Conservation (phyloP, 2,888 invertebrate species). For the Timema podura region DNA sequence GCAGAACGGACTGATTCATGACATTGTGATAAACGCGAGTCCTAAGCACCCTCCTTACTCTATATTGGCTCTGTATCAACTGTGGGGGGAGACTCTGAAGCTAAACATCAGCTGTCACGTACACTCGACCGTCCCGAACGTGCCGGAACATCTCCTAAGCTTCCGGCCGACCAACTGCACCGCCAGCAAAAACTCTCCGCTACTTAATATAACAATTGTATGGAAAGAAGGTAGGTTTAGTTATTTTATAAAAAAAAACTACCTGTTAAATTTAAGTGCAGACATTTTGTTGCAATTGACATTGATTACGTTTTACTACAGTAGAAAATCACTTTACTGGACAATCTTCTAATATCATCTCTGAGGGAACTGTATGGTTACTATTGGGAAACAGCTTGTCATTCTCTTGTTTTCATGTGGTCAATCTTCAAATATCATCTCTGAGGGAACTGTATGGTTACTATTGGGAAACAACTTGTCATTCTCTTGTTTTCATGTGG, state of each 20-base stretch:
- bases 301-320: no score
- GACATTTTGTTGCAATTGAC: no score
- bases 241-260: slow-evolving; percentile 1
- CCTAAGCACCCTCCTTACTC: slow-evolving; percentile 65
- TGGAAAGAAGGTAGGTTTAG: slow-evolving; percentile 67
- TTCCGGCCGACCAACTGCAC: slow-evolving; percentile 26
- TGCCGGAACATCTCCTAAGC: slow-evolving; percentile 40
- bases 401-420: no score
- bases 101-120: slow-evolving; percentile 56
- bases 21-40: slow-evolving; percentile 63
- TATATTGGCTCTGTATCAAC: slow-evolving; percentile 55
- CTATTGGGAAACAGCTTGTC: no score
- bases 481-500: no score
- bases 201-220: slow-evolving; percentile 61
- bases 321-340: no score
- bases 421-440: no score
- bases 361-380: no score
- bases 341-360: no score
- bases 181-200: slow-evolving; percentile 43
- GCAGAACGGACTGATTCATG: slow-evolving; percentile 45
- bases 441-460: no score
- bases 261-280: no score
- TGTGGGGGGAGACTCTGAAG: slow-evolving; percentile 49
- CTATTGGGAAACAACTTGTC: no score
- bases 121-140: slow-evolving; percentile 59